Evolutionary conservation across 2,797 vertebrate species (phyloP).

Genomic region (Labroides dimidiatus): DNA sequence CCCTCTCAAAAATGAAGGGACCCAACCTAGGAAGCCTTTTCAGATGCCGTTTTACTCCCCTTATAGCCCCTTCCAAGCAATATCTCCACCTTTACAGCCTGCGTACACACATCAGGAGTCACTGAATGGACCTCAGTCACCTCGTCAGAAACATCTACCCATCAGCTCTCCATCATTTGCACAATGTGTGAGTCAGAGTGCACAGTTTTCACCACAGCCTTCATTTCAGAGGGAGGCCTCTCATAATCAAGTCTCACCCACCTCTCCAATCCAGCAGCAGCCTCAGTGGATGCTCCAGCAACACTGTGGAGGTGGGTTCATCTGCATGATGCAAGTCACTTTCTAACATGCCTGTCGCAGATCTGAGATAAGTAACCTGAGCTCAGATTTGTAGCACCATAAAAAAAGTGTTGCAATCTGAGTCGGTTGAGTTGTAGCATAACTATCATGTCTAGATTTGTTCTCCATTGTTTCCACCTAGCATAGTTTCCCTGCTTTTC

Average conservation of each 20-base stretch:
- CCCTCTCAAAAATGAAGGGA: constrained; percentile 18
- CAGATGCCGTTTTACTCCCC: constrained; percentile 34
- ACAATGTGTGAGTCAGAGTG: constrained; percentile 21
- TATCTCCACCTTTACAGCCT: constrained; percentile 23
- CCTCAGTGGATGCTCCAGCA: constrained; percentile 53
- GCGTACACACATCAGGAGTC: constrained; percentile 21
- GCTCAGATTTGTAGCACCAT: background rate
- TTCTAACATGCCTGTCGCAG: background rate
- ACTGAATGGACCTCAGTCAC: constrained; percentile 48
- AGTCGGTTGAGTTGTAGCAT: too few relatives aligned
- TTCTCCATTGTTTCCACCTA: background rate
- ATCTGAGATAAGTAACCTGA: background rate
- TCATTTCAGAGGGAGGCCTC: constrained; percentile 3
- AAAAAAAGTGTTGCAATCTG: background rate
- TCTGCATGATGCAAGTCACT: background rate
- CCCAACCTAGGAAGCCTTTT: constrained; percentile 12
- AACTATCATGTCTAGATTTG: background rate
- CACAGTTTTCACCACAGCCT: constrained; percentile 21
- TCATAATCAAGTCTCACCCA: background rate
- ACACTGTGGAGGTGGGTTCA: constrained; percentile 50
- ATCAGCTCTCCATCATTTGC: constrained; percentile 3
- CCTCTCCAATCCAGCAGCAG: constrained; percentile 57
- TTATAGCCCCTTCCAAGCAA: constrained; percentile 25
- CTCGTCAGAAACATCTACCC: constrained; percentile 30
- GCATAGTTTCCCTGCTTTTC: constrained; percentile 7